Conservation (phyloP, 1,140 invertebrate genomes). For the Tenebrio molitor region DNA sequence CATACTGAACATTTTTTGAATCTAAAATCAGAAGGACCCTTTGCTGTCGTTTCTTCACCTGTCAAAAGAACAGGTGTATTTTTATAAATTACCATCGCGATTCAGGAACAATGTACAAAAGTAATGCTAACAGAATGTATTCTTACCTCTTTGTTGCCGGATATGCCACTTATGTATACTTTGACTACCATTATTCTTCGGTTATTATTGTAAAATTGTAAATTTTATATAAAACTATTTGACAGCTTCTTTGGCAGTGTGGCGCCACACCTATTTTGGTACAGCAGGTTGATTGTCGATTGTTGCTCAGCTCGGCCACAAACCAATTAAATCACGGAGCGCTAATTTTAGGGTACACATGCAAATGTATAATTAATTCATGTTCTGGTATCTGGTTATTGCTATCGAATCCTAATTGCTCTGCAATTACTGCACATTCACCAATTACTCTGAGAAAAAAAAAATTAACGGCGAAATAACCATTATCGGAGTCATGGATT, state of each 20-base stretch:
- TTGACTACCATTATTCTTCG: slow-evolving; percentile 82
- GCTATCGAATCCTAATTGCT: background rate
- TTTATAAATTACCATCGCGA: slow-evolving; percentile 20
- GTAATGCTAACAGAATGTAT: slow-evolving; percentile 22
- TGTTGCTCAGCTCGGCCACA: slow-evolving; percentile 16
- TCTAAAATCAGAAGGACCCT: slow-evolving; percentile 91
- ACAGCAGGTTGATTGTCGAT: slow-evolving; percentile 33
- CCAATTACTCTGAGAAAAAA: background rate
- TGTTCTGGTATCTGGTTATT: background rate
- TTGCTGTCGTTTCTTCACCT: slow-evolving; percentile 95
- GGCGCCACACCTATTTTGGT: slow-evolving; percentile 43
- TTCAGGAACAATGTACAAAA: slow-evolving; percentile 55
- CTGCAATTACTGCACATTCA: background rate
- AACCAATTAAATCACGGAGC: slow-evolving; percentile 14
- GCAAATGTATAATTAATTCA: background rate
- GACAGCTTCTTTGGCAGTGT: slow-evolving; percentile 44
- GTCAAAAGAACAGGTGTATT: slow-evolving; percentile 57
- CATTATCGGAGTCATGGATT: background rate
- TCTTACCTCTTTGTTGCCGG: slow-evolving; percentile 90
- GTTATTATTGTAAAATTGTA: slow-evolving; percentile 38
- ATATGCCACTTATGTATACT: slow-evolving; percentile 90
- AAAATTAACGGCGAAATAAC: background rate
- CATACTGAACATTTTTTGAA: slow-evolving; percentile 88
- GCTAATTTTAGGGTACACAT: slow-evolving; percentile 16
- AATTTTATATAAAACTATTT: slow-evolving; percentile 34